Percentiles rank a stretch among this genome's conserved stretches.
Evolutionary conservation across 2,888 invertebrate species (phyloP).

Genomic region (Sarcophaga caerulescens): DNA sequence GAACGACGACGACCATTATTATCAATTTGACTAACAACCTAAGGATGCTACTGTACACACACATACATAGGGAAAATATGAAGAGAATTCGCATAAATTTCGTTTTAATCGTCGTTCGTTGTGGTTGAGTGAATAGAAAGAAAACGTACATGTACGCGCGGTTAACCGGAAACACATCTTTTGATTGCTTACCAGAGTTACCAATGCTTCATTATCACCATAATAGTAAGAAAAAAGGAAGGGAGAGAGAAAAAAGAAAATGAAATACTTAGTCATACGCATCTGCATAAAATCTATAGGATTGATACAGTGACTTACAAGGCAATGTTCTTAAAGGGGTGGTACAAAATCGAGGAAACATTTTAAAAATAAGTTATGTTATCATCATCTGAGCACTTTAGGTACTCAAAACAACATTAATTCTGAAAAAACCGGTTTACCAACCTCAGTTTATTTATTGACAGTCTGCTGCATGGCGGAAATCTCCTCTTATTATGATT

Average conservation of each 20-base stretch:
- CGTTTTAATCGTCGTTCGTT: neutral
- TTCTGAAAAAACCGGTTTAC: no score
- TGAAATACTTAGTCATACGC: neutral
- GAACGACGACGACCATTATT: neutral
- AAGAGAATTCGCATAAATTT: neutral
- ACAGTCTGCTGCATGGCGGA: no score
- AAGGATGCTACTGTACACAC: no score
- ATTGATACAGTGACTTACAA: neutral
- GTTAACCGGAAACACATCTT: conserved; percentile 66
- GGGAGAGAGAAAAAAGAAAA: neutral
- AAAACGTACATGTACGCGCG: conserved; percentile 41
- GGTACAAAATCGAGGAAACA: no score
- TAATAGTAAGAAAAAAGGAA: neutral
- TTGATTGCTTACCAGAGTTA: conserved; percentile 56
- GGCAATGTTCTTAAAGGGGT: no score
- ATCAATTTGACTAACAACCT: neutral
- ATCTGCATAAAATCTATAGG: conserved; percentile 17
- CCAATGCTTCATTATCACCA: conserved; percentile 56
- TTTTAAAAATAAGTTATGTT: no score
- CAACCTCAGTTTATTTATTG: no score
- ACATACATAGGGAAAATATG: neutral
- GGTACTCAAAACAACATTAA: no score
- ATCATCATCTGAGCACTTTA: no score
- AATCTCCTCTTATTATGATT: no score
- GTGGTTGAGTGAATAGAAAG: neutral